Percentiles rank a stretch among this genome's conserved stretches.
These are phyloP conservation scores for Mimachlamys varia DNA, from an alignment of 2,888 invertebrate genomes.

Conservation along the genomic window DNA sequence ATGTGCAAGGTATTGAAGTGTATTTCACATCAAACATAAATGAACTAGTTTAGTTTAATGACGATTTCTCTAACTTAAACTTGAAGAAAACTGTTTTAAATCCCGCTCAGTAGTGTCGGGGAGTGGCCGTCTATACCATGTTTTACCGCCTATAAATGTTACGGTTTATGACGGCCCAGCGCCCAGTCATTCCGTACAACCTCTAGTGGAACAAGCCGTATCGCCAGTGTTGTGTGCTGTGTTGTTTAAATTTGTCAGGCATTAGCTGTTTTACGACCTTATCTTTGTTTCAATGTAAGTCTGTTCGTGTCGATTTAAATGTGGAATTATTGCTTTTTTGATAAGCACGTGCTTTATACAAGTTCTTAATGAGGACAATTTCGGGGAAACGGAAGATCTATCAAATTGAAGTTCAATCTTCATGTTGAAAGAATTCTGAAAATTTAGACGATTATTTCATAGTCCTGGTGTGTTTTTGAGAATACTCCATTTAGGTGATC, in stretches of 20 bases:
- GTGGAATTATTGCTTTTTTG: not conserved
- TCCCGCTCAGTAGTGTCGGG: not conserved
- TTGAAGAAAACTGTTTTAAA: not conserved
- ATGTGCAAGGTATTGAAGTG: too few relatives aligned
- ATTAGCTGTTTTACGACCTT: not conserved
- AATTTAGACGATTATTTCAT: not conserved
- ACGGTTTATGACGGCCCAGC: not conserved
- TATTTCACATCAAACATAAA: too few relatives aligned
- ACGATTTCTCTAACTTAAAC: too few relatives aligned
- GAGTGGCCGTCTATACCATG: not conserved
- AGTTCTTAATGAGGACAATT: not conserved
- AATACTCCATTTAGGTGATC: not conserved
- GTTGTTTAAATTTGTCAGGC: conserved; percentile 5
- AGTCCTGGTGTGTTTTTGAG: not conserved
- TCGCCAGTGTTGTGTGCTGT: not conserved
- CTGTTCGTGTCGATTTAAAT: not conserved
- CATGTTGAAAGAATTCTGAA: not conserved
- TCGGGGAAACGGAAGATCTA: not conserved
- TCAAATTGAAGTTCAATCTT: not conserved
- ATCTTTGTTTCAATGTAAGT: conserved; percentile 22
- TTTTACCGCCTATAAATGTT: not conserved
- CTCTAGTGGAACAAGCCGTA: not conserved
- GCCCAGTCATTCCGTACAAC: not conserved
- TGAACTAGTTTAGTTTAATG: too few relatives aligned
- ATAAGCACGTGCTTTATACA: conserved; percentile 9